Conservation (phyloP, 2,888 invertebrate species). For the Plebejus argus region DNA sequence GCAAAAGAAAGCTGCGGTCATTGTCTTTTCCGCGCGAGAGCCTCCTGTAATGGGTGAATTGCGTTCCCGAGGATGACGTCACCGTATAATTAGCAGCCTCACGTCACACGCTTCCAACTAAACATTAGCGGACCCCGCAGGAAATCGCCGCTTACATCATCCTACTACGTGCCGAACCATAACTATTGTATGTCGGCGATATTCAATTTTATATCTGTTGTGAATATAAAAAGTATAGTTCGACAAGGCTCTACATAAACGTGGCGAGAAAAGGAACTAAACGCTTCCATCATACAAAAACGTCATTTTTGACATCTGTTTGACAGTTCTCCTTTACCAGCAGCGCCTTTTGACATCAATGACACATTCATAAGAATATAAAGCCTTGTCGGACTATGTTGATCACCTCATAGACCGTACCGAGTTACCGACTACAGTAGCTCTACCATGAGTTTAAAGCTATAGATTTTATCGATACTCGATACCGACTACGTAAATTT, state of each 20-base stretch:
- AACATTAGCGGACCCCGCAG: slow-evolving; percentile 61
- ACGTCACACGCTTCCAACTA: slow-evolving; percentile 55
- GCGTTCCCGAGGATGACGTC: slow-evolving; percentile 70
- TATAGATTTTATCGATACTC: too few relatives aligned
- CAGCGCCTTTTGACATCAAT: too few relatives aligned
- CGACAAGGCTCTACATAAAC: too few relatives aligned
- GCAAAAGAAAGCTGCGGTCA: slow-evolving; percentile 75
- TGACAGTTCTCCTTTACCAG: too few relatives aligned
- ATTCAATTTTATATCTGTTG: slow-evolving; percentile 15
- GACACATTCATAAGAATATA: too few relatives aligned
- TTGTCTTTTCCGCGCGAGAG: slow-evolving; percentile 79
- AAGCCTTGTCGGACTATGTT: too few relatives aligned
- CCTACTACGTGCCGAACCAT: slow-evolving; percentile 57
- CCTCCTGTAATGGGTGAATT: slow-evolving; percentile 67
- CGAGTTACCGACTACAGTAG: too few relatives aligned
- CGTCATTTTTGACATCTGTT: too few relatives aligned
- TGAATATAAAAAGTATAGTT: slow-evolving; percentile 41
- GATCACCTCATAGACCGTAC: not conserved
- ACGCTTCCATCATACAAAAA: too few relatives aligned
- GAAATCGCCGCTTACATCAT: slow-evolving; percentile 75
- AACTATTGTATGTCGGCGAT: slow-evolving; percentile 53
- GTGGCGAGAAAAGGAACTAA: too few relatives aligned
- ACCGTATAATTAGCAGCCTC: slow-evolving; percentile 69
- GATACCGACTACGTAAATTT: too few relatives aligned
- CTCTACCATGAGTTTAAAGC: too few relatives aligned